phyloP scores from a whole-genome alignment of 2,888 invertebrate genomes.

The Synanthedon myopaeformis region DNA sequence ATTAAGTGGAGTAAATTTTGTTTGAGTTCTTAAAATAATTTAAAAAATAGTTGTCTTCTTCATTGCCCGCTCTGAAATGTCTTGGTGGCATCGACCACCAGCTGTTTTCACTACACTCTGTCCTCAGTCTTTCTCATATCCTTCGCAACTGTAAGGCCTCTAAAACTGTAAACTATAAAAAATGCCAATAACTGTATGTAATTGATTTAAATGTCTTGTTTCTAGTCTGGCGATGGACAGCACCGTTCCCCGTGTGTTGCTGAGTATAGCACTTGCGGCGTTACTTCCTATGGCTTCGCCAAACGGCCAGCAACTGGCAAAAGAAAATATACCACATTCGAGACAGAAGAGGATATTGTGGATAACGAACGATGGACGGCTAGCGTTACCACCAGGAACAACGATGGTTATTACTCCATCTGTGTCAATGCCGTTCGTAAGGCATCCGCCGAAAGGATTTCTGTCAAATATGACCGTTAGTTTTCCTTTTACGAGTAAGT shows the following conservation, averaged over 20 bases:
- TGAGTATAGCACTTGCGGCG: constrained; percentile 58
- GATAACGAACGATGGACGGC: constrained; percentile 86
- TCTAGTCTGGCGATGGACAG: constrained; percentile 54
- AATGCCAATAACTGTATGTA: no score
- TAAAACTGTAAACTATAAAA: no score
- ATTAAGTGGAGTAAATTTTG: no score
- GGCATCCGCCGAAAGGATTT: constrained; percentile 88
- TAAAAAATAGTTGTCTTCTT: no score
- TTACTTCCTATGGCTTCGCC: constrained; percentile 53
- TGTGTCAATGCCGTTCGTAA: constrained; percentile 82
- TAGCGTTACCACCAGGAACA: constrained; percentile 87
- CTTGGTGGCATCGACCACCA: no score
- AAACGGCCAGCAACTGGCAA: constrained; percentile 31
- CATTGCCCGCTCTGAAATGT: no score
- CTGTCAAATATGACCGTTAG: constrained; percentile 86
- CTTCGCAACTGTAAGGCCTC: no score
- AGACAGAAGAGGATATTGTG: constrained; percentile 85
- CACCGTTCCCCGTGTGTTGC: constrained; percentile 48
- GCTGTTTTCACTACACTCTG: no score
- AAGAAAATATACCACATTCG: constrained; percentile 72
- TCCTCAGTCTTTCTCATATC: no score
- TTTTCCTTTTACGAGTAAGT: constrained; percentile 87
- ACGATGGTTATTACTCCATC: constrained; percentile 84
- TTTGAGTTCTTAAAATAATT: no score
- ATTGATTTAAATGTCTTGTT: not conserved